A percentile compares a stretch with the other conserved stretches of the same genome.
phyloP scores from a whole-genome alignment of 2,113 vertebrate genomes.

The Benitochromis conjunctus region DNA sequence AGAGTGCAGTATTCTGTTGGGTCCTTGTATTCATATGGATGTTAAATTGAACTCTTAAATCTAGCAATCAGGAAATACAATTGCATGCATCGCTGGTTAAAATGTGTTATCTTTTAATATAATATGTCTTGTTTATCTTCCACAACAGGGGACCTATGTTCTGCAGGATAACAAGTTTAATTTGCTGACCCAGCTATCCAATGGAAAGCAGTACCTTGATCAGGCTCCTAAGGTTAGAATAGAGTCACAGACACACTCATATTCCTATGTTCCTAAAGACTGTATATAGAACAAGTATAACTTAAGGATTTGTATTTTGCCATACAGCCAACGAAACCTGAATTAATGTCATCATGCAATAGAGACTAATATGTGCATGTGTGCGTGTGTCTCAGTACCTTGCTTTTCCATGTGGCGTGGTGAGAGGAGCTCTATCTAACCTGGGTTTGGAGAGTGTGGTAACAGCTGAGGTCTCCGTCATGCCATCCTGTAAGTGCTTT shows the following conservation, averaged over 20 bases:
- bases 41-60: not conserved
- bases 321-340: not conserved
- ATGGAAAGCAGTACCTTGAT: constrained; percentile 80
- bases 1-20: not conserved
- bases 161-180: constrained; percentile 83
- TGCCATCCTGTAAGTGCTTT: constrained; percentile 82
- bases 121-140: not conserved
- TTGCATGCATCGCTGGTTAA: not conserved
- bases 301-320: not conserved
- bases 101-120: not conserved
- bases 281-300: not conserved
- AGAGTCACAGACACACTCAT: not conserved
- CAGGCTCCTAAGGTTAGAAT: constrained; percentile 81
- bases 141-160: constrained; percentile 80
- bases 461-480: constrained; percentile 77
- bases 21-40: not conserved
- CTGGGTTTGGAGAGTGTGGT: constrained; percentile 81
- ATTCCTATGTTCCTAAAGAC: not conserved
- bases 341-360: not conserved
- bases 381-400: constrained; percentile 72
- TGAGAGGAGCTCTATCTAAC: constrained; percentile 79
- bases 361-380: not conserved
- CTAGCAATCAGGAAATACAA: not conserved
- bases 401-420: constrained; percentile 82
- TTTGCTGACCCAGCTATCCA: constrained; percentile 75